A percentile compares a stretch with the other conserved stretches of the same genome.
Conservation (phyloP, 2,113 vertebrate species). For the Tapirus terrestris region DNA sequence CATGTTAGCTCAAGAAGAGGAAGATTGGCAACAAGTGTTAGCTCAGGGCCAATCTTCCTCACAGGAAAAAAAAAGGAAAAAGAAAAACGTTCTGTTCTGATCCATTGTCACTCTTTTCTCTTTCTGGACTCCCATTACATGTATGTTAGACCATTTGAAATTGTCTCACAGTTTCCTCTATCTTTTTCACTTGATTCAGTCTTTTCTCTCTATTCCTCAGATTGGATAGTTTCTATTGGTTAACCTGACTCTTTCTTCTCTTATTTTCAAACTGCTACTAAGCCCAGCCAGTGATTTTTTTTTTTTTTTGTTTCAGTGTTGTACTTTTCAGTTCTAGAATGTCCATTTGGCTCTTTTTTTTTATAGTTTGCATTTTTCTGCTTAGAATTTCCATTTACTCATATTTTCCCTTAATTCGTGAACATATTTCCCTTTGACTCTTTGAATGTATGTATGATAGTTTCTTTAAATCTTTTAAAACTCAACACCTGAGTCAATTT, state of each 20-base stretch:
- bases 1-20: no score
- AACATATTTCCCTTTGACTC: neutral
- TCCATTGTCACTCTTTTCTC: neutral
- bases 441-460: neutral
- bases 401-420: neutral
- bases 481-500: neutral
- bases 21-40: no score
- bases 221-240: no score
- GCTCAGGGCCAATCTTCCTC: no score
- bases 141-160: neutral
- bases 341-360: neutral
- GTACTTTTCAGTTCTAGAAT: no score
- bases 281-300: no score
- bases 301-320: no score
- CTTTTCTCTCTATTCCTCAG: no score
- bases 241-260: no score
- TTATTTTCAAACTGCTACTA: no score
- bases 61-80: no score
- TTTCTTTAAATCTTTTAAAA: neutral
- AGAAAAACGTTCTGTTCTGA: neutral
- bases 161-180: neutral
- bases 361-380: neutral
- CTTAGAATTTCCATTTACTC: neutral
- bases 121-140: neutral
- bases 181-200: no score